Evolutionary conservation across 2,797 vertebrate species (phyloP).

Genomic region (Coracias cyanogaster): DNA sequence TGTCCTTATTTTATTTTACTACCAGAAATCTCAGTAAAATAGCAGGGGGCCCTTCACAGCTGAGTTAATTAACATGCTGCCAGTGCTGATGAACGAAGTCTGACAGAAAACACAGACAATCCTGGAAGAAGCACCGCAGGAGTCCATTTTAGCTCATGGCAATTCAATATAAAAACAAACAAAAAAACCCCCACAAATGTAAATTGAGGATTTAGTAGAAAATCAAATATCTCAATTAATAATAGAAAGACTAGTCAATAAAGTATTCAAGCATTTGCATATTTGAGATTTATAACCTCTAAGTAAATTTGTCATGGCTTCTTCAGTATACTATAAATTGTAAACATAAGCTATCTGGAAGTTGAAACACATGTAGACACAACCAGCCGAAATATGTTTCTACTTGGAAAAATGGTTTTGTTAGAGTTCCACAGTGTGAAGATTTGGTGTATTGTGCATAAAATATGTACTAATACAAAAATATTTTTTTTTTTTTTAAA

Average conservation of each 20-base stretch:
- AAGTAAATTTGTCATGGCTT: neutral
- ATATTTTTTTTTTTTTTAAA: neutral
- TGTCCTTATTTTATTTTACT: neutral
- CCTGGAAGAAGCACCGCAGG: neutral
- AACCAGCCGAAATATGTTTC: neutral
- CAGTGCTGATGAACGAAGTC: neutral
- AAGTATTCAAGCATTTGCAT: neutral
- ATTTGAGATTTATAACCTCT: neutral
- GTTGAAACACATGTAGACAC: neutral
- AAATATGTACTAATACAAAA: neutral
- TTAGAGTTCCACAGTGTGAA: neutral
- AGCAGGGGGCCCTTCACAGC: neutral
- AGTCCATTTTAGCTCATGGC: neutral
- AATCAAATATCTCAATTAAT: neutral
- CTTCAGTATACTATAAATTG: neutral
- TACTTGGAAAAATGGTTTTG: neutral
- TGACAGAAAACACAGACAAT: neutral
- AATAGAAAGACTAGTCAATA: neutral
- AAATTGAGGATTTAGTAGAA: neutral
- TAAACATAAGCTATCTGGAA: neutral
- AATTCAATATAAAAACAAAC: neutral
- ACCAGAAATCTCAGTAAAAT: neutral
- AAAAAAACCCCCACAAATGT: neutral
- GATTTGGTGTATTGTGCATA: neutral
- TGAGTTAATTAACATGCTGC: slow-evolving; percentile 45